These are phyloP conservation scores for Coenobita brevimanus DNA, from an alignment of 1,140 invertebrate genomes.

Conservation along the genomic window DNA sequence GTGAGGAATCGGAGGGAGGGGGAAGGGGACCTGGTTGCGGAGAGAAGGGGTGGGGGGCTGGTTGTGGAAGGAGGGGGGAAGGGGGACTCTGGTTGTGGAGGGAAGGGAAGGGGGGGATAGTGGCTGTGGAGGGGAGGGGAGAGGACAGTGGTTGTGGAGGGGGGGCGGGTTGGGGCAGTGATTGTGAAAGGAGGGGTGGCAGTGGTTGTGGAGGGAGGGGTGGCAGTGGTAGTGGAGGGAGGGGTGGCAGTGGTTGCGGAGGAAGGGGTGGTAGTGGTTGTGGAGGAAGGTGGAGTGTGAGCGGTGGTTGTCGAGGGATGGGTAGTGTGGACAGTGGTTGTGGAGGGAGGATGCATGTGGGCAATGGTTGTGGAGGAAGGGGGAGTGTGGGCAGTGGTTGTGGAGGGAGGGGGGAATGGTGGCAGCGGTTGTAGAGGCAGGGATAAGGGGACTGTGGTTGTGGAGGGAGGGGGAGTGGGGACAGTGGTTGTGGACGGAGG, in stretches of 20 bases:
- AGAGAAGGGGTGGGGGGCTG: too few relatives aligned
- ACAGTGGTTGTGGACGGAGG: neutral
- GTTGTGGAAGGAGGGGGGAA: too few relatives aligned
- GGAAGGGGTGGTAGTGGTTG: neutral
- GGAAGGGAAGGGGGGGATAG: neutral
- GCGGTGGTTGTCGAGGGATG: neutral
- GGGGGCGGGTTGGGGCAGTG: neutral
- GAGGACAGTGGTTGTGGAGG: too few relatives aligned
- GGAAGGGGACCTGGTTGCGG: too few relatives aligned
- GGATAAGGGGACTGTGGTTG: neutral
- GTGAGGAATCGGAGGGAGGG: too few relatives aligned
- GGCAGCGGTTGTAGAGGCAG: neutral
- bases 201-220: neutral
- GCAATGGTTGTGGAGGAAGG: neutral
- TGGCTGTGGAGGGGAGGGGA: neutral
- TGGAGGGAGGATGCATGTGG: neutral
- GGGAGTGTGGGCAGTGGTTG: neutral
- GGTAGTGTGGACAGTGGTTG: neutral
- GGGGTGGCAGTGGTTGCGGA: neutral
- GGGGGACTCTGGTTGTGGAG: neutral
- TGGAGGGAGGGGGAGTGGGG: neutral
- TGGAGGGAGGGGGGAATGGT: neutral
- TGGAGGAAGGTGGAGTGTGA: neutral
- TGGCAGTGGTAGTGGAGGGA: neutral
- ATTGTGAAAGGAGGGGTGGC: neutral